Evolutionary conservation across 2,797 vertebrate species (phyloP), one percentile per base, ranked within the genome.

Genomic region (Nannoperca obscura): DNA sequence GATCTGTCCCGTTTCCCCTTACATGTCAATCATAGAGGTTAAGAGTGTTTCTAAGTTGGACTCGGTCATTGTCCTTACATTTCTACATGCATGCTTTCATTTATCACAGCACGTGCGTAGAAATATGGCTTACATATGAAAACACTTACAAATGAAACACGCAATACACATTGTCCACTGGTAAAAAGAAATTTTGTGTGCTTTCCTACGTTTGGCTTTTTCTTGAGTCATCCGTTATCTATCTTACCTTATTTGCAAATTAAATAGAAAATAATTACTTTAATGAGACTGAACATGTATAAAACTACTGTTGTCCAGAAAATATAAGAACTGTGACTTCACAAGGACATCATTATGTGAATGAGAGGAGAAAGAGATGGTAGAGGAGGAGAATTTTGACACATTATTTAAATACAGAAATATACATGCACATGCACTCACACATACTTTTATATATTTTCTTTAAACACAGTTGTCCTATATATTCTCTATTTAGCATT

Each of bases 1-100:
- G 87, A 89, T 79, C 53, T 24, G 9, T 27, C 52, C 22, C 0
- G n/a, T 64, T 79, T 68, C 54, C n/a, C 49, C 32, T 60, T 71
- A 72, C 13, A 27, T 62, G 42, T 69, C 47, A 42, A 22, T 71
- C 6, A 14, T 59, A 53, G 61, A 67, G 50, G 40, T 81, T 52
- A 53, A 64, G 60, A 46, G 59, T 63, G 34, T 63, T 71, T 82
- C 19, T 19, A 52, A 77, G 24, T 53, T 24, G 54, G 36, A 71
- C 9, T 38, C 20, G 57, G 7, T 38, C 14, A 2, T 12, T 1
- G 6, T 65, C 57, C 32, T 36, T 65, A 42, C 32, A 71, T 63
- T 44, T 69, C 47, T 42, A 36, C 27, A 34, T 7, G 30, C 10
- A 0, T 1, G 9, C 27, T 42, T 12, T 44, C 4, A 17, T 17